Percentiles rank a stretch among this genome's conserved stretches.
phyloP scores from a whole-genome alignment of 2,797 vertebrate species.

The Enteromius trimaculatus region DNA sequence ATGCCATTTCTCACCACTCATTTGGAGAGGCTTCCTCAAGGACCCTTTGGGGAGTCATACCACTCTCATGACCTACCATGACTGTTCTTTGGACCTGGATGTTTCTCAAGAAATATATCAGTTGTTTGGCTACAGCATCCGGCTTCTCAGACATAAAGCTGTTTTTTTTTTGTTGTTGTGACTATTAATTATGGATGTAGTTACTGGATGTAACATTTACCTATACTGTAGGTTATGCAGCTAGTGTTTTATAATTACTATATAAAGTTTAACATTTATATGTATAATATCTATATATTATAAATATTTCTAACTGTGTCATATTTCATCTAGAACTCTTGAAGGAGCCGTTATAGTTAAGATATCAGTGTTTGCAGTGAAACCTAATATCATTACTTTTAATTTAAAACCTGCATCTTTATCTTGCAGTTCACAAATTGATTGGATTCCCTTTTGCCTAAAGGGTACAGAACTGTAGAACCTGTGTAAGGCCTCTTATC shows the following conservation, averaged over 20 bases:
- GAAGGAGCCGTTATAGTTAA: neutral
- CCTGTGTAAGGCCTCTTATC: neutral
- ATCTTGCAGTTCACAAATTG: neutral
- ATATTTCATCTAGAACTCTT: conserved; percentile 4
- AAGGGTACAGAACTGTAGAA: neutral
- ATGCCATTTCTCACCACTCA: conserved; percentile 48
- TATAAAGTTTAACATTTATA: conserved; percentile 3
- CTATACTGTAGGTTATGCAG: neutral
- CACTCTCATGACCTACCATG: conserved; percentile 26
- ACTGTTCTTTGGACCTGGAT: conserved; percentile 19
- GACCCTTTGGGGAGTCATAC: conserved; percentile 26
- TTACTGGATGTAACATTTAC: neutral
- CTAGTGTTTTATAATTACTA: neutral
- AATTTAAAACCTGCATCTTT: neutral
- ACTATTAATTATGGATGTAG: neutral
- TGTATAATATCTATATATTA: neutral
- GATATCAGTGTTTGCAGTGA: conserved; percentile 1
- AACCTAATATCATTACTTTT: neutral
- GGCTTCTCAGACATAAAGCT: conserved; percentile 10
- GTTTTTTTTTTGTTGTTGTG: conserved; percentile 1
- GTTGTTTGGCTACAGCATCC: conserved; percentile 30
- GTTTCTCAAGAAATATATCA: conserved; percentile 35
- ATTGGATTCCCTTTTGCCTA: neutral
- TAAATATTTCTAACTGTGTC: neutral
- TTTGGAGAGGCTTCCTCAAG: conserved; percentile 40